phyloP scores from a whole-genome alignment of 2,888 invertebrate genomes.

The Cataglyphis albicans region DNA sequence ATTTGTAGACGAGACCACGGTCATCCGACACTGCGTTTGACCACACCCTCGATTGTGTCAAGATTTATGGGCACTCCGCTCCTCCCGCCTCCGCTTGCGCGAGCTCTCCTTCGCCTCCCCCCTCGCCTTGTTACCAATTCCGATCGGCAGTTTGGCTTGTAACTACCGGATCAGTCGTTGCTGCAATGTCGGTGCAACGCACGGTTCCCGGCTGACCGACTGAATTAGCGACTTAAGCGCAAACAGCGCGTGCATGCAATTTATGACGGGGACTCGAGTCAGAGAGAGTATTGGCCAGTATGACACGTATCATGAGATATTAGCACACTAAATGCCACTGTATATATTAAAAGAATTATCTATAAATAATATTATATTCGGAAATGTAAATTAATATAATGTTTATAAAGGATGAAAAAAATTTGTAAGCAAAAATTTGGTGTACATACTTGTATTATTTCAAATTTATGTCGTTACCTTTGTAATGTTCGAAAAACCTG shows the following conservation, averaged over 20 bases:
- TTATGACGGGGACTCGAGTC: slow-evolving; percentile 20
- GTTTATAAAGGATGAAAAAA: neutral
- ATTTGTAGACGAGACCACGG: slow-evolving; percentile 81
- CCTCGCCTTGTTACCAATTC: slow-evolving; percentile 81
- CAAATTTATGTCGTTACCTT: neutral
- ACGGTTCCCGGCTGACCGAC: slow-evolving; percentile 25
- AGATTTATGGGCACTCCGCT: slow-evolving; percentile 82
- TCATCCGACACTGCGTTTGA: slow-evolving; percentile 84
- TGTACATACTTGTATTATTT: neutral
- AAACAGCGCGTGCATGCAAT: slow-evolving; percentile 13
- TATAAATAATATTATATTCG: neutral
- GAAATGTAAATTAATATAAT: neutral
- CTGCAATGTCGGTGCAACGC: slow-evolving; percentile 48
- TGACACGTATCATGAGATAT: neutral
- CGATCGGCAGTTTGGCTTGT: slow-evolving; percentile 81
- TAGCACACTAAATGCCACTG: neutral
- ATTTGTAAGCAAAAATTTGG: neutral
- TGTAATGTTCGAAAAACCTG: neutral
- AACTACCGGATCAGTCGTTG: slow-evolving; percentile 76
- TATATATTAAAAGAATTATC: neutral
- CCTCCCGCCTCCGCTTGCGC: slow-evolving; percentile 55
- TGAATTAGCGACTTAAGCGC: slow-evolving; percentile 34
- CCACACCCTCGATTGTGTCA: slow-evolving; percentile 84
- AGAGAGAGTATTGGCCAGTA: neutral
- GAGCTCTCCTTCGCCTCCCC: slow-evolving; percentile 52